phyloP scores from a whole-genome alignment of 2,888 invertebrate species.

The Lithophane semibrunnea region DNA sequence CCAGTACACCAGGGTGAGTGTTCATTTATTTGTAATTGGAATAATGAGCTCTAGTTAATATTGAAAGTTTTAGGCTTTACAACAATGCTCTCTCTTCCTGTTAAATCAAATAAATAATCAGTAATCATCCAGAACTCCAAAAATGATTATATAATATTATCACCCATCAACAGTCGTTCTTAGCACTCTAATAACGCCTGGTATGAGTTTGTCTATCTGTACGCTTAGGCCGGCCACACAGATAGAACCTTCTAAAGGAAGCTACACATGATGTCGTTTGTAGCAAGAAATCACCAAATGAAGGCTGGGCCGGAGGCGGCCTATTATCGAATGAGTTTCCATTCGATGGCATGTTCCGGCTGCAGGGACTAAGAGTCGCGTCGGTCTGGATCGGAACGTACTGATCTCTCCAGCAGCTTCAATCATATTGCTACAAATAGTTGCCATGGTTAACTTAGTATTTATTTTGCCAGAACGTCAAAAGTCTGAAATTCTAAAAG shows the following conservation, averaged over 20 bases:
- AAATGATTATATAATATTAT: not conserved
- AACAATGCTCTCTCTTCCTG: not conserved
- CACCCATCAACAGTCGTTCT: not conserved
- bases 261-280: not conserved
- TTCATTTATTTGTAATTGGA: not conserved
- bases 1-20: conserved; percentile 82
- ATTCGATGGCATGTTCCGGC: not conserved
- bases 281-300: not conserved
- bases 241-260: not conserved
- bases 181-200: not conserved
- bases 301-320: no score
- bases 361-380: not conserved
- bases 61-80: not conserved
- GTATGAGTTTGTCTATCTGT: not conserved
- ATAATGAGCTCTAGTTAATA: not conserved
- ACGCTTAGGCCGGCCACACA: not conserved
- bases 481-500: not conserved
- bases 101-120: not conserved
- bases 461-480: not conserved
- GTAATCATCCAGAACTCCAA: not conserved
- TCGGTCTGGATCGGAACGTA: not conserved
- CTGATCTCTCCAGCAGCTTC: not conserved
- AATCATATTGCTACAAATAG: not conserved
- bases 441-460: not conserved
- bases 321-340: not conserved